Evolutionary conservation across 2,888 invertebrate genomes (phyloP).

Genomic region (Trissoscelio sp.): DNA sequence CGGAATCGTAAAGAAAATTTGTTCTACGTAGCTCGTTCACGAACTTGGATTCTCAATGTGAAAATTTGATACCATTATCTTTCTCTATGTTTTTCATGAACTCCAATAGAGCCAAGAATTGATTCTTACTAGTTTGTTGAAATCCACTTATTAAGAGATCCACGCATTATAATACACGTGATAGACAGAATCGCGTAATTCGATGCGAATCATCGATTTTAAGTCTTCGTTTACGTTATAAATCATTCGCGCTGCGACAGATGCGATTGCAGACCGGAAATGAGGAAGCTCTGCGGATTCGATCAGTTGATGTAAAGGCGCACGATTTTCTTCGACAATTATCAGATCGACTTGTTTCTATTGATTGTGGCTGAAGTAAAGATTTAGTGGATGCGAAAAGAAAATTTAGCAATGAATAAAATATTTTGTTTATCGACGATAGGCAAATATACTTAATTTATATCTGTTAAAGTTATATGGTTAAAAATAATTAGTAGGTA

Average conservation of each 20-base stretch:
- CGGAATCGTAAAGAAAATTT: conserved; percentile 68
- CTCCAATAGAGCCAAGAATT: conserved; percentile 5
- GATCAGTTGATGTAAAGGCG: conserved; percentile 56
- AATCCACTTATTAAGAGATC: conserved; percentile 2
- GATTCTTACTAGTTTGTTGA: not conserved
- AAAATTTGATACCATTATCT: conserved; percentile 41
- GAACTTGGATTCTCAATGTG: conserved; percentile 28
- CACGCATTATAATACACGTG: not conserved
- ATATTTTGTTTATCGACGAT: too few relatives aligned
- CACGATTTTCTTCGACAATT: conserved; percentile 54
- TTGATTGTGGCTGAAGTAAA: conserved; percentile 11
- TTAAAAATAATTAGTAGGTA: too few relatives aligned
- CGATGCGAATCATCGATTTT: conserved; percentile 52
- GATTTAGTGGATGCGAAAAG: too few relatives aligned
- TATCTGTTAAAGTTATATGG: too few relatives aligned
- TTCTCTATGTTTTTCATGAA: conserved; percentile 25
- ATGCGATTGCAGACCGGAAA: conserved; percentile 64
- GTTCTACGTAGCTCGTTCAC: conserved; percentile 51
- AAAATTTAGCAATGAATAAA: too few relatives aligned
- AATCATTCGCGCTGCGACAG: conserved; percentile 61
- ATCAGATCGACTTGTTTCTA: conserved; percentile 54
- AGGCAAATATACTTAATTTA: too few relatives aligned
- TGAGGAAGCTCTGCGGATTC: conserved; percentile 59
- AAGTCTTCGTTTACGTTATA: conserved; percentile 55
- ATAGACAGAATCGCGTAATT: conserved; percentile 22